Conservation (phyloP, 2,888 invertebrate genomes). For the Heliconius aoede region DNA sequence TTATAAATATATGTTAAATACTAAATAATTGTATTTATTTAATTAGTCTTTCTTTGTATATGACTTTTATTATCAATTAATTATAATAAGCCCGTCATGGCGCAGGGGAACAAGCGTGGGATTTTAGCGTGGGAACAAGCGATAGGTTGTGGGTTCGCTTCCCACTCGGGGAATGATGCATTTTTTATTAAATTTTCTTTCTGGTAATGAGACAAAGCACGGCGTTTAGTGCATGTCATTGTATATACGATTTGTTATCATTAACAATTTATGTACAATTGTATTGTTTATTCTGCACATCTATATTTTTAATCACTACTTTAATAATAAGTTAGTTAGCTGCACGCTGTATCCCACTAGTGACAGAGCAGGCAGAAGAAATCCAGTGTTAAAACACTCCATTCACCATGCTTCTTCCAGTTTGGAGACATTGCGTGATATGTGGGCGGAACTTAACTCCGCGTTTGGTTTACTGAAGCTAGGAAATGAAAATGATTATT, state of each 20-base stretch:
- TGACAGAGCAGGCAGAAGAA: neutral
- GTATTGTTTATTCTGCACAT: constrained; percentile 1
- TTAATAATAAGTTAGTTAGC: neutral
- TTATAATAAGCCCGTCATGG: too few relatives aligned
- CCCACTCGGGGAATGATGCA: too few relatives aligned
- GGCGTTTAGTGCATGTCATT: too few relatives aligned
- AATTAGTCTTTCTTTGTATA: too few relatives aligned
- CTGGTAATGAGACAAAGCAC: too few relatives aligned
- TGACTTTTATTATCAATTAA: too few relatives aligned
- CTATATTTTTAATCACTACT: neutral
- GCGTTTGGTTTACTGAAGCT: neutral
- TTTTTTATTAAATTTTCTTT: too few relatives aligned
- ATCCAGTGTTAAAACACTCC: neutral
- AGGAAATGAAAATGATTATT: neutral
- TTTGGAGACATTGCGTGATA: neutral
- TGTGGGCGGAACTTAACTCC: neutral
- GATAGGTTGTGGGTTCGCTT: too few relatives aligned
- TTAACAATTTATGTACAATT: neutral
- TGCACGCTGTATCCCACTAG: neutral
- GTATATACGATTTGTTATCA: neutral
- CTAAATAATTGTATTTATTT: too few relatives aligned
- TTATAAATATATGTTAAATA: too few relatives aligned
- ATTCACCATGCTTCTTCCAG: neutral
- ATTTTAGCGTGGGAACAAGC: too few relatives aligned
- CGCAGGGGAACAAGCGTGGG: too few relatives aligned